Evolutionary conservation across 1,140 invertebrate genomes (phyloP), one percentile per base, ranked within the genome.

Genomic region (Lithobius niger): DNA sequence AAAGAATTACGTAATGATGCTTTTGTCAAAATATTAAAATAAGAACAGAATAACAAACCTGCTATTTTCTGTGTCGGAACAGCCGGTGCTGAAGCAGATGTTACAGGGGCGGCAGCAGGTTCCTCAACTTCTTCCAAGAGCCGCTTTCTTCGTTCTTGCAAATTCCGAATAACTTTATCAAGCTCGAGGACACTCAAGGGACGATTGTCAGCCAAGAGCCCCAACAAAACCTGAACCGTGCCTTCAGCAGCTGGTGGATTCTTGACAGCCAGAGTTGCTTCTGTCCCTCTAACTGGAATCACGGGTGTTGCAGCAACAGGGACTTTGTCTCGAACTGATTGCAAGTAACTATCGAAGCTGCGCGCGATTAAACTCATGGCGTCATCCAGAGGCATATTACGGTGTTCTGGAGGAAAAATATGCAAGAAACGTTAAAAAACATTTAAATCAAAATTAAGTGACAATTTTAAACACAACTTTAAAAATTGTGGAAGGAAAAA

Each of bases 321-420:
- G 21, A 55, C 22, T 45, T 36, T 24, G 24, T 55, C 48, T 10
- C 48, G 48, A 25, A 50, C 48, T 22, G 52, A 54, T 43, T 70
- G 59, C 64, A 87, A 81, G 66, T 88, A 87, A 52, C 79, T 78
- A 51, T 82, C 79, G 71, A 88, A 93, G 69, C 88, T 89, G 19
- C 82, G 76, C 21, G 76, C 76, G 24, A 95, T 76, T 40, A 94
- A 73, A 56, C 76, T 77, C 54, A 94, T 75, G 1, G 90, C 88
- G 71, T 93, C 88, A 52, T 93, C 87, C n/a, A 92, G 64, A 0
- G 88, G 89, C 87, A 95, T 94, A 70, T 96, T 93, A 59, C 90
- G 79, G 66, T 95, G 90, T 67, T 94, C 91, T 84, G 18, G 36
- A 28, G 24, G 25, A 42, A 52, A 61, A 10, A 36, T 2, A 4